Evolutionary conservation across 2,797 vertebrate genomes (phyloP).

Genomic region (Coregonus sp.): DNA sequence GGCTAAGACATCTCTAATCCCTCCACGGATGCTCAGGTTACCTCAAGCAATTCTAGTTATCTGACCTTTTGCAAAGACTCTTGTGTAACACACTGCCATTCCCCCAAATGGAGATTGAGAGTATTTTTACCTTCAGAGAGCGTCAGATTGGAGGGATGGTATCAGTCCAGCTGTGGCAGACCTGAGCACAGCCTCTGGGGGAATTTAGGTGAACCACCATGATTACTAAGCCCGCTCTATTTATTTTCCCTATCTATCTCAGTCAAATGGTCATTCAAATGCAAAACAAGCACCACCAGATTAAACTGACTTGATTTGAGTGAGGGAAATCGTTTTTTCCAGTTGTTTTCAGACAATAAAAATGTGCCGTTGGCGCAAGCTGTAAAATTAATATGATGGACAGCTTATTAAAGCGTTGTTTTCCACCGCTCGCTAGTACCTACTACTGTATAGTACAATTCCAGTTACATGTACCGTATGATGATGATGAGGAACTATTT

Average conservation of each 20-base stretch:
- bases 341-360: neutral
- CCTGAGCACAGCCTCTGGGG: neutral
- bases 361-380: neutral
- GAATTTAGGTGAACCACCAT: neutral
- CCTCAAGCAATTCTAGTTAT: constrained; percentile 16
- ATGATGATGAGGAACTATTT: neutral
- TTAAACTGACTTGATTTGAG: neutral
- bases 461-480: neutral
- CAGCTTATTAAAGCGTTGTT: neutral
- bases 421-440: neutral
- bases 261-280: neutral
- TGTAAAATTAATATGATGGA: neutral
- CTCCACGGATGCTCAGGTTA: neutral
- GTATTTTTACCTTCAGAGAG: neutral
- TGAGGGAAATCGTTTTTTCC: neutral
- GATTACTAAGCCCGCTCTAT: neutral
- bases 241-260: neutral
- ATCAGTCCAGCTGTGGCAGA: neutral
- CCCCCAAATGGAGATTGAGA: neutral
- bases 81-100: constrained; percentile 7
- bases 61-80: neutral
- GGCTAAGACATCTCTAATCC: neutral
- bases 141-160: neutral
- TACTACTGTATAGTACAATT: neutral
- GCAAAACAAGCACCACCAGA: neutral